Evolutionary conservation across 2,888 invertebrate genomes (phyloP).

Genomic region (Torymus aiolomorphi): DNA sequence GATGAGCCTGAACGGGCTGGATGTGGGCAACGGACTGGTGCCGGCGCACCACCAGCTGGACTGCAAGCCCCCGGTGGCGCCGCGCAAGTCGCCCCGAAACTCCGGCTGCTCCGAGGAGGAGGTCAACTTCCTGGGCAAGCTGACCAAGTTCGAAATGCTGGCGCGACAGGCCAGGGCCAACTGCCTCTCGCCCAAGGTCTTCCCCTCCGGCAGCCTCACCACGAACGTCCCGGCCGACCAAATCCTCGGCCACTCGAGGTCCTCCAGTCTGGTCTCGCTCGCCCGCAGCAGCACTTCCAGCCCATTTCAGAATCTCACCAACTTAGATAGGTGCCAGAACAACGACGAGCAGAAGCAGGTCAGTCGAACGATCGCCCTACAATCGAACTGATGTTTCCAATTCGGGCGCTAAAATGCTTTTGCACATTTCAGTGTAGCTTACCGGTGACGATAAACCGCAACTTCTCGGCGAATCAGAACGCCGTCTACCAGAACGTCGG

Average conservation of each 20-base stretch:
- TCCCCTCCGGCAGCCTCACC: slow-evolving; percentile 86
- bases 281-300: slow-evolving; percentile 71
- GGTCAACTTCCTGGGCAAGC: slow-evolving; percentile 83
- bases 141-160: slow-evolving; percentile 88
- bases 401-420: too few species aligned
- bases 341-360: slow-evolving; percentile 48
- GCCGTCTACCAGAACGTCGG: slow-evolving; percentile 50
- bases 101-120: slow-evolving; percentile 71
- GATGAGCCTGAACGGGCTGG: slow-evolving; percentile 78
- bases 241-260: slow-evolving; percentile 78
- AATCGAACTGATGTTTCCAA: too few species aligned
- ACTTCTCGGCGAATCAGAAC: slow-evolving; percentile 42
- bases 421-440: slow-evolving; percentile 39
- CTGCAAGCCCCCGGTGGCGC: slow-evolving; percentile 82
- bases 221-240: slow-evolving; percentile 90
- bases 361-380: not conserved
- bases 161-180: slow-evolving; percentile 77
- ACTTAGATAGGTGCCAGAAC: slow-evolving; percentile 63
- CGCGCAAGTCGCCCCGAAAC: slow-evolving; percentile 79
- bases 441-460: slow-evolving; percentile 33
- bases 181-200: slow-evolving; percentile 85
- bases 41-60: slow-evolving; percentile 66
- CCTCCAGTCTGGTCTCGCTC: slow-evolving; percentile 70
- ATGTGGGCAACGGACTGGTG: too few species aligned
- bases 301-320: slow-evolving; percentile 68